Base-by-base conservation (phyloP, 2,888 invertebrate genomes). In the Amiota mariae region DNA sequence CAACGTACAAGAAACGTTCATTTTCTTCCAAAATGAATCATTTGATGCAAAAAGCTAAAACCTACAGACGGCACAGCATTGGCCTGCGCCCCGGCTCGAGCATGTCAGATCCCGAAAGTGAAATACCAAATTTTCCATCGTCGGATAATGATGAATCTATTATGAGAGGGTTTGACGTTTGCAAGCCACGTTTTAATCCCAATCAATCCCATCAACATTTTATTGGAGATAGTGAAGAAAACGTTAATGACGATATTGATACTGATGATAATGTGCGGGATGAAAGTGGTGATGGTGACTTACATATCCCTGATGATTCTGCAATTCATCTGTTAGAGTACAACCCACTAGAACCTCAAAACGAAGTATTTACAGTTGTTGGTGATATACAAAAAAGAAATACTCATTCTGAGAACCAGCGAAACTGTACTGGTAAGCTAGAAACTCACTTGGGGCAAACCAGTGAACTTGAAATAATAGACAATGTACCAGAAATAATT, bases 21-120 rank as follows among this genome's bases (percentile, higher is more conserved):
- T 91, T 97, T 71, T 95, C 96, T 0, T 94, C 95, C 0, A 96
- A 96, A 0, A 94, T 97, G 90, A 96, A 95, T 1, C 96, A 95
- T 24, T 93, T 97, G 76, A 90, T 97, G 80, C 95, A 96, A 88
- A 96, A 96, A 90, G 96, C 96, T 0, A 95, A 95, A 87, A 86
- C 86, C 0, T 89, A 89, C 77, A 85, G 89, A 49, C 88, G 90
- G 61, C 93, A 93, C 72, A 90, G 88, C 77, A 86, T 88, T 74
- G 81, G 82, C 68, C 76, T 85, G 73, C 85, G 86, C 73, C 93
- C 93, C 59, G 93, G 94, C 86, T 93, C 94, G 18, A 91, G 92
- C 77, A 93, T 94, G 78, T 94, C 95, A 49, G 94, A 94, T 49
- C 92, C 93, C 73, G 95, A 95, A 75, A 85, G 94, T 85, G 95